Evolutionary conservation across 2,113 vertebrate species (phyloP), one percentile per base, ranked within the genome.

Genomic region (Anolis carolinensis): DNA sequence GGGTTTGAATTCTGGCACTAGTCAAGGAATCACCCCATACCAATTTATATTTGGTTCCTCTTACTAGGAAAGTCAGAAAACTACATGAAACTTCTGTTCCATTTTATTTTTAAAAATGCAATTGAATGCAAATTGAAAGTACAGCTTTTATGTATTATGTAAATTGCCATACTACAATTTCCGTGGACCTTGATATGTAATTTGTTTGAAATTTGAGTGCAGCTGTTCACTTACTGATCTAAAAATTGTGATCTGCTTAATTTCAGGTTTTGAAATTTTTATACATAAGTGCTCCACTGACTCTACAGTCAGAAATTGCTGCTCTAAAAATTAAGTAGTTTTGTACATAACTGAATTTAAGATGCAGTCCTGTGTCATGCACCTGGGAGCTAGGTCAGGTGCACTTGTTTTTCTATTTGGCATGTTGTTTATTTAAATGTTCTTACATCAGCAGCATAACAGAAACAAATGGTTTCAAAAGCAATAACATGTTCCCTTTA

Each of bases 91-190:
- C 94, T 93, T 92, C 83, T 91, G 91, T 95, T 86, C 93, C 88
- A 93, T 91, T 93, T 91, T 93, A 93, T 94, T 91, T 92, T 93
- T 90, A 94, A 96, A 92, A 89, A 81, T 89, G 93, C 93, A 92
- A 90, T 34, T 92, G 92, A 94, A 93, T 94, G 90, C 89, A 93
- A 95, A 80, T 89, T 90, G 16, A 30, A 59, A 62, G 70, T 67
- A 93, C 27, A 70, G 5, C 83, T 92, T 73, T 90, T 87, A 89
- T 84, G 85, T 65, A 44, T 79, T 67, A 81, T 74, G 83, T 39
- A 90, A 75, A 89, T 76, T 30, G 18, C 1, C 72, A 6, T 63
- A 21, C 32, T 86, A 70, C 21, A 39, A 65, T 23, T 85, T 85
- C 27, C 25, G n/a, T 52, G 34, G 52, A 25, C 76, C 65, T 79